Evolutionary conservation across 2,888 invertebrate species (phyloP).

Genomic region (Lobophora halterata): DNA sequence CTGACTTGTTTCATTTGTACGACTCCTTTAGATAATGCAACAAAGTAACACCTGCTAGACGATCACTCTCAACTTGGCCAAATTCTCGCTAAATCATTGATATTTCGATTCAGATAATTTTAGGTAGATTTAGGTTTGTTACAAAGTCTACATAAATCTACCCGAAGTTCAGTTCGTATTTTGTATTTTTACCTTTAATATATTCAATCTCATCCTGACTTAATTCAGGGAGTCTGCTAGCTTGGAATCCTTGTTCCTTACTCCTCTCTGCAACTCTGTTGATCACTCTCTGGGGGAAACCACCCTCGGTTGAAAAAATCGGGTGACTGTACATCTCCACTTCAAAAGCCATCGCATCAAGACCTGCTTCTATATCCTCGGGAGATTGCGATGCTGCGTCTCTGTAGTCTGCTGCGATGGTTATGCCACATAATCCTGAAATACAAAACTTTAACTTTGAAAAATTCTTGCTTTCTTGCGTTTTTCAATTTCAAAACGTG

Average conservation of each 20-base stretch:
- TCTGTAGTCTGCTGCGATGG: constrained; percentile 58
- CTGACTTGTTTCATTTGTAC: too few species aligned
- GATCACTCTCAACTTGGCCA: too few species aligned
- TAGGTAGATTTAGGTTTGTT: too few species aligned
- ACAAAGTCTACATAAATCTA: too few species aligned
- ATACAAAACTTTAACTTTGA: not conserved
- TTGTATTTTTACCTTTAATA: constrained; percentile 46
- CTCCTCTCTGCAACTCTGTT: constrained; percentile 65
- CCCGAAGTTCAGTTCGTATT: not conserved
- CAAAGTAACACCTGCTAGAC: too few species aligned
- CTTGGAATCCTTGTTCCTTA: constrained; percentile 60
- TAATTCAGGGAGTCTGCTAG: constrained; percentile 71
- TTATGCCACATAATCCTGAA: constrained; percentile 55
- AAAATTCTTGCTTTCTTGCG: too few species aligned
- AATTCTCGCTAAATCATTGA: too few species aligned
- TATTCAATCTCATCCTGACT: constrained; percentile 58
- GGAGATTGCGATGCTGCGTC: constrained; percentile 46
- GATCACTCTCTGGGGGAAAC: constrained; percentile 70
- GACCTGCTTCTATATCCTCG: constrained; percentile 50
- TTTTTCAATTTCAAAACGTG: too few species aligned
- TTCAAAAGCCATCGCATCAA: constrained; percentile 53
- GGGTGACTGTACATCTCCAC: constrained; percentile 69
- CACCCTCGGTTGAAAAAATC: constrained; percentile 66
- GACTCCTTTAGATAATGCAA: too few species aligned
- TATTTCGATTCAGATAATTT: too few species aligned